phyloP scores from a whole-genome alignment of 2,797 vertebrate genomes.

The Lacerta viridis region DNA sequence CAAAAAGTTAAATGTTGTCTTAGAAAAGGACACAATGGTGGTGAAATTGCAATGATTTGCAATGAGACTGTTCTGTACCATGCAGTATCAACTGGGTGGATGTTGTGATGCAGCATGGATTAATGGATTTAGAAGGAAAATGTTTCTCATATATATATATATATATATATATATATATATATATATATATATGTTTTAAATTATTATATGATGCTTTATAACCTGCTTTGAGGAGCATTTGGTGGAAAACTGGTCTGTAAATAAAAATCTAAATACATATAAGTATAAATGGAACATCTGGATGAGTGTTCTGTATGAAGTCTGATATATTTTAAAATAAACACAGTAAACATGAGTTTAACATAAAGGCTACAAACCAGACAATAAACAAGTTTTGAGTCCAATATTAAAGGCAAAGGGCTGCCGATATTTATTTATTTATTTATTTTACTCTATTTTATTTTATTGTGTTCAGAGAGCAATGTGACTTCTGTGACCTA shows the following conservation, averaged over 20 bases:
- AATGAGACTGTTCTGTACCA: no score
- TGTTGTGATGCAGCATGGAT: background rate
- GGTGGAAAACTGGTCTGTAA: background rate
- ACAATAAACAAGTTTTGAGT: background rate
- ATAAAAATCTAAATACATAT: background rate
- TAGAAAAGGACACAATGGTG: no score
- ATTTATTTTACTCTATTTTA: no score
- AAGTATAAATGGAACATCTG: background rate
- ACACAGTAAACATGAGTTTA: background rate
- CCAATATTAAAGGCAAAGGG: background rate
- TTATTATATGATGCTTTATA: background rate
- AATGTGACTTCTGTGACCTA: background rate
- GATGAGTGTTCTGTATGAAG: background rate
- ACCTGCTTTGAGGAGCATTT: background rate
- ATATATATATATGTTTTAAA: background rate
- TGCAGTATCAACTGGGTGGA: no score
- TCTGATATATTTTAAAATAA: background rate
- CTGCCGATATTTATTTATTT: no score
- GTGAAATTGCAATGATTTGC: no score
- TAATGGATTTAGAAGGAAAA: background rate
- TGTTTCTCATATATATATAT: background rate
- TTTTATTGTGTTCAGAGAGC: no score
- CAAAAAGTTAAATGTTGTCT: background rate
- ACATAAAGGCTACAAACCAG: no score
- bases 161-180: background rate